A percentile compares a stretch with the other conserved stretches of the same genome.
These are phyloP conservation scores for Rafetus swinhoei DNA, from an alignment of 2,113 vertebrate genomes.

Conservation along the genomic window DNA sequence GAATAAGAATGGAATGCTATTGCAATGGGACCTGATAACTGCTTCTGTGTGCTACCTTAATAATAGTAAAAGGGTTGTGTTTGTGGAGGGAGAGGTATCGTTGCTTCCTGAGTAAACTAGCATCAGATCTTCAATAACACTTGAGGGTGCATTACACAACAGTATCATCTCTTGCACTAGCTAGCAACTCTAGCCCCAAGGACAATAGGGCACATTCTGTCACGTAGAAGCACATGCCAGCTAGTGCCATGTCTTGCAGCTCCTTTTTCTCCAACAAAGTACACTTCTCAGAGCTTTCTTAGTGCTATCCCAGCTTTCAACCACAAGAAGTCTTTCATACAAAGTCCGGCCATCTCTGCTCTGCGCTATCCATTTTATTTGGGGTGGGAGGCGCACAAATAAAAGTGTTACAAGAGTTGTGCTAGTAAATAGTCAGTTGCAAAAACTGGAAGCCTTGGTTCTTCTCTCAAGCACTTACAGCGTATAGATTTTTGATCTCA, in stretches of 20 bases:
- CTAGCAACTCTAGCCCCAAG: not conserved
- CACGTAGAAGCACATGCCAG: not conserved
- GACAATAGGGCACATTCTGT: not conserved
- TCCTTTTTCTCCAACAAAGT: not conserved
- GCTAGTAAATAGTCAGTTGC: not conserved
- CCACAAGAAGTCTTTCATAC: not conserved
- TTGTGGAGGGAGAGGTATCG: not conserved
- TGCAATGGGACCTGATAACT: not conserved
- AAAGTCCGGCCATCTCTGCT: accelerated
- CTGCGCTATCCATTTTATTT: not conserved
- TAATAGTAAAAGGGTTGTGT: accelerated
- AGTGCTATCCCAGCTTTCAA: not conserved
- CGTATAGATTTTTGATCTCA: not conserved
- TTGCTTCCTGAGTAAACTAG: not conserved
- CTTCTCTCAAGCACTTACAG: not conserved
- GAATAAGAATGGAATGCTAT: not conserved
- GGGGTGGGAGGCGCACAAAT: not conserved
- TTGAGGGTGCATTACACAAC: not conserved
- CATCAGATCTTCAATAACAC: not conserved
- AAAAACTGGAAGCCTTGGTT: not conserved
- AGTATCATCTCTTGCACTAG: not conserved
- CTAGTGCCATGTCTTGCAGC: not conserved
- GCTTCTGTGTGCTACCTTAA: not conserved
- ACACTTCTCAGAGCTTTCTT: not conserved
- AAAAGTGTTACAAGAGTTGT: not conserved